Evolutionary conservation across 2,888 invertebrate genomes (phyloP), one percentile per base, ranked within the genome.

Genomic region (Vesta saturnalis): DNA sequence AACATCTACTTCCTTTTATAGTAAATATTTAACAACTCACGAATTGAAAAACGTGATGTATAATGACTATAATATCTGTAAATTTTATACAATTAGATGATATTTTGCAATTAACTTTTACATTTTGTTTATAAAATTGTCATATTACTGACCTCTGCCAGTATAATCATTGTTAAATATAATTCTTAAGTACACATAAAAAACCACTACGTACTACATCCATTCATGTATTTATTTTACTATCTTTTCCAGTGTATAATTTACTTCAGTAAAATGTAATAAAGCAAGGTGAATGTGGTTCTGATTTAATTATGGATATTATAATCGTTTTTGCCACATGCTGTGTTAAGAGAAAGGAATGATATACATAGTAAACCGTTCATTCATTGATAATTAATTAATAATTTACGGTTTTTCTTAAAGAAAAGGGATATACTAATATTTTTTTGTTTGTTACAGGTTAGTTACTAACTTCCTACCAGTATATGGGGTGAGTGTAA

Each of bases 1-100:
- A 6, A 97, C 89, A 82, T 95, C 94, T 1, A 89, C 88, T 79
- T 91, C 91, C 1, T 95, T 85, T 74, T 91, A 90, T 59, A n/a
- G n/a, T n/a, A n/a, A n/a, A 30, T 30, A 30, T 12, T 56, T 56
- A 30, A 30, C 23, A 15, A 30, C 35, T 23, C 35, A 56, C 35
- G 23, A 30, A 30, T 56, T 56, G 19, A 15, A 15, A 22, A 22
- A 56, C 56, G 15, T 56, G 30, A 56, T 39, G 12, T 39, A 39
- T n/a, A n/a, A 39, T n/a, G 39, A 39, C 39, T 39, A 39, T n/a
- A n/a, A n/a, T n/a, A n/a, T n/a, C n/a, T n/a, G n/a, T 8, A 39
- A n/a, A n/a, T 39, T 6, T 6, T 39, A 39, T n/a, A 23, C 8
- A 39, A 39, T 39, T 39, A n/a, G 12, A 39, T n/a, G 39, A n/a